These are phyloP conservation scores for Pithys albifrons DNA, from an alignment of 2,113 vertebrate genomes.

Conservation along the genomic window DNA sequence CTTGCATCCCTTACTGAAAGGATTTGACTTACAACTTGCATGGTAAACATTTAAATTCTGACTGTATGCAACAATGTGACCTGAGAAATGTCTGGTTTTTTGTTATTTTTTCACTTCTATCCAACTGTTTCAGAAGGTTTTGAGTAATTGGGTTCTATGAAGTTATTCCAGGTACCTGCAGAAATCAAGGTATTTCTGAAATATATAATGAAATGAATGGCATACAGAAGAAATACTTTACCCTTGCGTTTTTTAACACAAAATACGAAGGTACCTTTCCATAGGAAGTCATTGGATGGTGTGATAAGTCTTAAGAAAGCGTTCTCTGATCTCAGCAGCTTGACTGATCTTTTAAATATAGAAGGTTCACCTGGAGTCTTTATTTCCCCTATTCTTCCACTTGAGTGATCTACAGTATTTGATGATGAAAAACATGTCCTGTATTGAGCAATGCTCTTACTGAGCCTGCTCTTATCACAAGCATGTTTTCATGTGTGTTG, in stretches of 20 bases:
- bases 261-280: not conserved
- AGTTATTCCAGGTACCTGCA: not conserved
- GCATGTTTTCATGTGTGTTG: rapidly evolving
- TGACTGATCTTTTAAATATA: not conserved
- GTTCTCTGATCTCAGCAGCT: not conserved
- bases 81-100: not conserved
- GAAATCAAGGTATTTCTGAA: not conserved
- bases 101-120: not conserved
- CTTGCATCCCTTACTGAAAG: not conserved
- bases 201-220: not conserved
- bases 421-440: not conserved
- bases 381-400: not conserved
- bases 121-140: not conserved
- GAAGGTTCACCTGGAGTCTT: not conserved
- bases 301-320: not conserved
- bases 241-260: not conserved
- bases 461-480: not conserved
- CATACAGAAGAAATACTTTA: not conserved
- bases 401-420: not conserved
- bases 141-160: not conserved
- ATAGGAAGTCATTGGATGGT: not conserved
- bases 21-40: not conserved
- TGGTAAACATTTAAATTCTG: not conserved
- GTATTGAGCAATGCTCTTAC: not conserved
- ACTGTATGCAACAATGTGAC: not conserved